Evolutionary conservation across 2,797 vertebrate genomes (phyloP), one percentile per base, ranked within the genome.

Genomic region (Mastacembelus armatus): DNA sequence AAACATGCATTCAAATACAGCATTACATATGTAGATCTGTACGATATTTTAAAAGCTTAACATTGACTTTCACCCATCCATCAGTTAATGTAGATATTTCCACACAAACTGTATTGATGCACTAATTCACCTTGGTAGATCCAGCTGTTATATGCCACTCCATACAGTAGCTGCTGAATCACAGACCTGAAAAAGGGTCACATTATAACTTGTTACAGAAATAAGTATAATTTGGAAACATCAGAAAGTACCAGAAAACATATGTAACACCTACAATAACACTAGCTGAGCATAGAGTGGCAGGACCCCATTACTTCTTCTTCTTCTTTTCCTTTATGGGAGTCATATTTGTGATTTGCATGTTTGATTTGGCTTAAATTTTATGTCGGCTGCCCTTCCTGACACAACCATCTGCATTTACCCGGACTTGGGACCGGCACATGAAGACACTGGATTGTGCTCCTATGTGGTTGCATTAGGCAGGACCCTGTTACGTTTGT

Each of bases 111-210:
- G 14, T 44, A 32, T 45, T n/a, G 11, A 44, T 47, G 18, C 7
- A 91, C 76, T 83, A 32, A 32, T 10, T 4, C 7, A 98, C 97
- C 98, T 76, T 92, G 92, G 77, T 94, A 93, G 71, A 98, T 92
- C 97, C 97, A 99, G 90, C 95, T 97, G 91, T 93, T 95, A 86
- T 95, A 97, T 64, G 92, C 91, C 67, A 99, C 89, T 59, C 96
- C 90, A 0, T 96, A 95, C 19, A 99, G 87, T 43, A 98, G 90
- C 91, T 99, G 97, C 92, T 99, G 98, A 67, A 96, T 91, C 51
- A 98, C 77, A 54, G 97, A 97, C 98, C 98, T 99, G 84, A 57
- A 36, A 80, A 71, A 78, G 42, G 10, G 36, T 45, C 43, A 76
- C 29, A 62, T 70, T 18, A 45, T 48, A 67, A 33, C 54, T 66